Evolutionary conservation across 2,797 vertebrate species (phyloP).

Genomic region (Scolopax rusticola): DNA sequence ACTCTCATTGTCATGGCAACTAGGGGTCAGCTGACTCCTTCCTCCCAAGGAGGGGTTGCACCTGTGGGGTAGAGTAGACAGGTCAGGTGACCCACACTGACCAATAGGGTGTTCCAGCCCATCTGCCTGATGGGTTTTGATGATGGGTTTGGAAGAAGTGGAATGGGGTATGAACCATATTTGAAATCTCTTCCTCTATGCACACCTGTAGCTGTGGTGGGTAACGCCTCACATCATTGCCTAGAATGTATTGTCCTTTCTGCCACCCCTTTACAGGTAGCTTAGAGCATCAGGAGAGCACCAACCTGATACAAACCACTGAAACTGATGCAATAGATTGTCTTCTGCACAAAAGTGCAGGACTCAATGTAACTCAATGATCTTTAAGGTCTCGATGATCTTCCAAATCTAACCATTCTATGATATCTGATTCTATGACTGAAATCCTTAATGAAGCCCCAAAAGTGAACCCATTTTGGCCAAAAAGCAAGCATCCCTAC

Average conservation of each 20-base stretch:
- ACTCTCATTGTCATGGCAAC: too few relatives aligned
- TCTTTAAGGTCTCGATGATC: too few relatives aligned
- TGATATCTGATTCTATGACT: too few relatives aligned
- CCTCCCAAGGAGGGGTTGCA: too few relatives aligned
- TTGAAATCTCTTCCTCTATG: neutral
- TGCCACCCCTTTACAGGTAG: neutral
- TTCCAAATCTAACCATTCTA: too few relatives aligned
- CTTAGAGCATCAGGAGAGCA: neutral
- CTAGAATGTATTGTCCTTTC: neutral
- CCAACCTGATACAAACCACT: neutral
- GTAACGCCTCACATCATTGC: fast-evolving
- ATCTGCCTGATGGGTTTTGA: neutral
- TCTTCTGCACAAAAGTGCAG: neutral
- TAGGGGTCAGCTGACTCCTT: too few relatives aligned
- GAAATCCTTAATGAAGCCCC: neutral
- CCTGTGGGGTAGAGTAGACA: too few relatives aligned
- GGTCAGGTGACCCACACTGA: too few relatives aligned
- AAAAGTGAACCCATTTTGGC: neutral
- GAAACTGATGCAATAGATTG: neutral
- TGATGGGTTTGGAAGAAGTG: neutral
- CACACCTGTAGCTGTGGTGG: neutral
- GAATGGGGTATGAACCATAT: neutral
- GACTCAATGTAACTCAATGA: neutral
- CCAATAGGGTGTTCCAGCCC: too few relatives aligned
- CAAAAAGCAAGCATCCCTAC: neutral